Evolutionary conservation across 2,113 vertebrate species (phyloP).

Genomic region (Pterophyllum scalare): DNA sequence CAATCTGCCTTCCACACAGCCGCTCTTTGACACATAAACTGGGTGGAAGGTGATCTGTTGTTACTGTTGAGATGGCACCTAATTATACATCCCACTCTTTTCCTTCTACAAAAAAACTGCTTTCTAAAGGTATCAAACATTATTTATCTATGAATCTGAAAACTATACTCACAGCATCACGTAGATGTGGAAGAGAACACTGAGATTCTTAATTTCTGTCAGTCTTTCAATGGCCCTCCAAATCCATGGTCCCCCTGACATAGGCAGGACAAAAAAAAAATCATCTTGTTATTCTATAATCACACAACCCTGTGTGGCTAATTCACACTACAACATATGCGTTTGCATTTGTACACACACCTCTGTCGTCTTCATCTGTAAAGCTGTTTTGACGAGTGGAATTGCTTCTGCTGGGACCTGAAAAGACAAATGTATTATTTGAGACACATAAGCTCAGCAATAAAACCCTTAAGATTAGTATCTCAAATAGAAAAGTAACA

Average conservation of each 20-base stretch:
- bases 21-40: not conserved
- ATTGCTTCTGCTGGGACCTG: conserved; percentile 24
- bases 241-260: conserved; percentile 63
- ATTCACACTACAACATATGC: no score
- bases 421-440: not conserved
- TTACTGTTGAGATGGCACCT: fast-evolving
- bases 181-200: conserved; percentile 77
- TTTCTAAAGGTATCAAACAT: no score
- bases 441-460: not conserved
- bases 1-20: not conserved
- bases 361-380: conserved; percentile 20
- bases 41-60: not conserved
- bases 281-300: not conserved
- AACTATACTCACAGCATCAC: conserved; percentile 83
- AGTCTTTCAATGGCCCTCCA: conserved; percentile 12
- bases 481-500: not conserved
- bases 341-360: conserved; percentile 10
- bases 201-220: conserved; percentile 26
- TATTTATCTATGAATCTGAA: not conserved
- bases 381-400: conserved; percentile 33
- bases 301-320: not conserved
- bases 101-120: not conserved
- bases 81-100: not conserved
- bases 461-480: not conserved
- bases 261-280: not conserved